Conservation (phyloP, 2,113 vertebrate species). For the Lichenostomus cassidix region DNA sequence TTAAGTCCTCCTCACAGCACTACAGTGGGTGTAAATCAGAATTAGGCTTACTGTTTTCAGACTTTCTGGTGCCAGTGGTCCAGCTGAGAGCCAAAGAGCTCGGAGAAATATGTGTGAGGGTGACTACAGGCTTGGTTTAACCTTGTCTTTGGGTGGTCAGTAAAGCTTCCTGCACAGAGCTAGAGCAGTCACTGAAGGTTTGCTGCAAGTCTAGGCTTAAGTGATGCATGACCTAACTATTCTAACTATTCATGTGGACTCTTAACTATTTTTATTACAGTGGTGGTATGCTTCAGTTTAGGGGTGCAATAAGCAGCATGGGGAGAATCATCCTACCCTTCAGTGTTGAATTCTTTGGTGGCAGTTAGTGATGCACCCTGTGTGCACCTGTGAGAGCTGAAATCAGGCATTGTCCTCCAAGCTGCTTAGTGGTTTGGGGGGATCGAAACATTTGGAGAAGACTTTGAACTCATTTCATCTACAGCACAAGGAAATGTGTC, state of each 20-base stretch:
- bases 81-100: background rate
- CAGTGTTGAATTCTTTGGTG: background rate
- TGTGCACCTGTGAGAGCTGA: background rate
- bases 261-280: background rate
- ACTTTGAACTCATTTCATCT: background rate
- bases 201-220: background rate
- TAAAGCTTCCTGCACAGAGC: background rate
- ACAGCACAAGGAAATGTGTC: background rate
- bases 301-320: background rate
- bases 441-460: background rate
- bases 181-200: background rate
- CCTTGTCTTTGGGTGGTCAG: background rate
- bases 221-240: background rate
- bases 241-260: background rate
- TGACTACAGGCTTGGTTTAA: background rate
- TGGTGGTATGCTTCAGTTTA: background rate
- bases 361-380: background rate
- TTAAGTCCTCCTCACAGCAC: background rate
- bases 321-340: background rate
- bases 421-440: background rate
- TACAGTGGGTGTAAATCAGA: background rate
- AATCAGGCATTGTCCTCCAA: background rate
- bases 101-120: background rate
- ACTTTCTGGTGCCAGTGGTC: background rate
- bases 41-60: background rate